Base-by-base conservation (phyloP, 2,113 vertebrate genomes). In the Lepidothrix coronata region DNA sequence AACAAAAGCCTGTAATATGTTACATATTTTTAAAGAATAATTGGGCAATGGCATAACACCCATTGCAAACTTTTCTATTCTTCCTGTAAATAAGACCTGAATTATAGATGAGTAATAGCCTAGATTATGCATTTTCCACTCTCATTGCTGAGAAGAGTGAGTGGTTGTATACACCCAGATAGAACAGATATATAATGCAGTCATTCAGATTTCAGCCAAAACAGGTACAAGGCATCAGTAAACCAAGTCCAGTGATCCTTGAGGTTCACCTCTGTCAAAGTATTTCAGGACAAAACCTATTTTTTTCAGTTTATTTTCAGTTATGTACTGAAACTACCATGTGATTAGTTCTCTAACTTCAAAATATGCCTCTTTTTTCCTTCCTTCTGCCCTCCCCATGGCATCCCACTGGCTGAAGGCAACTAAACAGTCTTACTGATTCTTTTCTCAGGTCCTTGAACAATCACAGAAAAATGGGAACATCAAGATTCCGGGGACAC, bases 391-490 rank as follows among this genome's bases (percentile, higher is more conserved):
- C 24, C 14, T 66, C 10, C 25, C 31, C 43, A 41, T 1, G 11
- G 21, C 51, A 70, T 46, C 19, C 43, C 51, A 51, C 72, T 54
- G 54, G 58, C 46, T 62, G 39, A 90, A 8, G 8, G 22, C 35
- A 91, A 44, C 73, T 59, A 28, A n/a, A n/a, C 54, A 65, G 1
- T 33, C 84, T 49, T 65, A 59, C 35, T 57, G 70, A 67, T 27
- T 61, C 33, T 93, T 78, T 58, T 83, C 63, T 88, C 41, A 73
- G 59, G 57, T 66, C 41, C 9, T 5, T 2, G 1, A 95, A n/a
- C 37, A 94, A 75, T 48, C 54, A 58, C 37, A 85, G 72, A 58
- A 25, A 81, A 89, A 87, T 76, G 54, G 31, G 31, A 89, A 91
- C 7, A 62, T 51, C 23, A 63, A 63, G 44, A 75, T 80, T 48